Conservation (phyloP, 2,797 vertebrate species). For the Micromesistius poutassou region DNA sequence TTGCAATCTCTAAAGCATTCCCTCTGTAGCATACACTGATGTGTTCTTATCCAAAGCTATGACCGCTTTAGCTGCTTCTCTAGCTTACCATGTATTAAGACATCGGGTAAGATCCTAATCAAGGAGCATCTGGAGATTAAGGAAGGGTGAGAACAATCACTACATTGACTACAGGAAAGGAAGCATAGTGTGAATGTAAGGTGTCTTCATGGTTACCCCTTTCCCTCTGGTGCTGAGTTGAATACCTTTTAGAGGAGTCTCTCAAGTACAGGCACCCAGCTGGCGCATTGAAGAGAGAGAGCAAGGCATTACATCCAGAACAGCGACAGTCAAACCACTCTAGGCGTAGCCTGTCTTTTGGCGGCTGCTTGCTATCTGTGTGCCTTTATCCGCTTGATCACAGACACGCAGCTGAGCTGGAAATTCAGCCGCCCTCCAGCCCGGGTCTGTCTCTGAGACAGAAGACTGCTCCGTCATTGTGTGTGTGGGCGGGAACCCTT, state of each 20-base stretch:
- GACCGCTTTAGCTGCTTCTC: not conserved
- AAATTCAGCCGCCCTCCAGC: slow-evolving; percentile 64
- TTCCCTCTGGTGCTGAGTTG: not conserved
- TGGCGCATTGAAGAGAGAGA: not conserved
- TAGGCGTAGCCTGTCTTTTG: slow-evolving; percentile 55
- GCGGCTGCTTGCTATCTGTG: slow-evolving; percentile 50
- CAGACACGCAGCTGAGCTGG: slow-evolving; percentile 38
- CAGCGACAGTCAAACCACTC: slow-evolving; percentile 39
- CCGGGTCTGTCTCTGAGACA: slow-evolving; percentile 38
- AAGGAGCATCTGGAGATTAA: not conserved
- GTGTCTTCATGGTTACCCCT: not conserved
- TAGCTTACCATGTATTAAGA: not conserved
- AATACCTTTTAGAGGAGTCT: not conserved
- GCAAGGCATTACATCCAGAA: not conserved
- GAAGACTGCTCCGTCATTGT: slow-evolving; percentile 33
- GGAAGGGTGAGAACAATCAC: not conserved
- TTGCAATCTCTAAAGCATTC: not conserved
- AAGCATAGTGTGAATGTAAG: not conserved
- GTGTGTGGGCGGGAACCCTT: slow-evolving; percentile 48
- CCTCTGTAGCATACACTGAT: not conserved
- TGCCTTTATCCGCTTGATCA: slow-evolving; percentile 70
- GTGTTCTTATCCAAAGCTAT: not conserved
- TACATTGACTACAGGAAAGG: not conserved
- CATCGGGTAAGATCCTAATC: not conserved
- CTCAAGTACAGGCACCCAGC: not conserved